phyloP scores from a whole-genome alignment of 2,113 vertebrate species.

The Xiphophorus couchianus region DNA sequence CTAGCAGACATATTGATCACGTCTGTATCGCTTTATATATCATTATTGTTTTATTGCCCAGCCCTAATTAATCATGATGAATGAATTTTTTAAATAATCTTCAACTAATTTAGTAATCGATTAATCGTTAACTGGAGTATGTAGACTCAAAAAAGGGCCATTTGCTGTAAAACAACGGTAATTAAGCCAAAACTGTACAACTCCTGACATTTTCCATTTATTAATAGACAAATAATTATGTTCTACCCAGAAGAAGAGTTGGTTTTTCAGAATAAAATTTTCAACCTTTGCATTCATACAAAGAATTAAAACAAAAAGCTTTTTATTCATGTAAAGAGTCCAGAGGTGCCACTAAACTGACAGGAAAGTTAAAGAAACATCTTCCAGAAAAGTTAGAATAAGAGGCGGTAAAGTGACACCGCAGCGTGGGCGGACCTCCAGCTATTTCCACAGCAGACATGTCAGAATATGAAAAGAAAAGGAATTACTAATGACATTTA shows the following conservation, averaged over 20 bases:
- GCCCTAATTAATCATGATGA: too few relatives aligned
- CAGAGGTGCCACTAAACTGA: constrained; percentile 9
- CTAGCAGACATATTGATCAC: too few relatives aligned
- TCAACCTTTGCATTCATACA: not conserved
- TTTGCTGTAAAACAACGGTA: too few relatives aligned
- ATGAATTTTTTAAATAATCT: too few relatives aligned
- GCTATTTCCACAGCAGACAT: constrained; percentile 17
- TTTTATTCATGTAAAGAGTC: not conserved
- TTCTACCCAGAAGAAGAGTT: not conserved
- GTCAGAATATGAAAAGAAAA: constrained; percentile 33
- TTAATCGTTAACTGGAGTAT: too few relatives aligned
- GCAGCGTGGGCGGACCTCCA: constrained; percentile 18
- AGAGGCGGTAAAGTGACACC: constrained; percentile 19
- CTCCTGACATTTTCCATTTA: too few relatives aligned
- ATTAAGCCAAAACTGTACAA: too few relatives aligned
- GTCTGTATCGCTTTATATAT: too few relatives aligned
- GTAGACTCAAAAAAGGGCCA: too few relatives aligned
- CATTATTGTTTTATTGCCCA: too few relatives aligned
- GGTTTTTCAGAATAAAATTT: not conserved
- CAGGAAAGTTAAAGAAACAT: not conserved
- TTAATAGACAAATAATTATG: too few relatives aligned
- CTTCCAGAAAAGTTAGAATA: not conserved
- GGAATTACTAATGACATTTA: constrained; percentile 28
- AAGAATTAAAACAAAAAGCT: constrained; percentile 7
- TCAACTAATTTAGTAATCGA: too few relatives aligned